These are phyloP conservation scores for Aethes cnicana DNA, from an alignment of 2,888 invertebrate genomes.

Conservation along the genomic window DNA sequence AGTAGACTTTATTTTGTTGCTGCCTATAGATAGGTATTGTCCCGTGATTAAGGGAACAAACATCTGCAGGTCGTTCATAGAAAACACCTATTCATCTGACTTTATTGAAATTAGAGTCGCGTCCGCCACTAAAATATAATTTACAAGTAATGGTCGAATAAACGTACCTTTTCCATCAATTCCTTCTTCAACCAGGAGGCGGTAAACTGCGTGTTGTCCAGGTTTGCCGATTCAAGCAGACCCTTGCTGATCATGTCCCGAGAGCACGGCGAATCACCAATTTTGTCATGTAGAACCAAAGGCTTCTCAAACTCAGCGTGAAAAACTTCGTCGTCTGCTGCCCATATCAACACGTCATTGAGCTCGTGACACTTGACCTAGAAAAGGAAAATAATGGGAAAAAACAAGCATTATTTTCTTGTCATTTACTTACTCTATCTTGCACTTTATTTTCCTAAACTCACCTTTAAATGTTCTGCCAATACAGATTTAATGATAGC, in stretches of 20 bases:
- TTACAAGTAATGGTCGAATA: no score
- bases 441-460: conserved; percentile 25
- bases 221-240: conserved; percentile 43
- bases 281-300: conserved; percentile 46
- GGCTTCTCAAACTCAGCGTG: conserved; percentile 63
- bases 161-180: conserved; percentile 65
- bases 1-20: no score
- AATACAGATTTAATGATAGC: conserved; percentile 53
- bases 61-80: no score
- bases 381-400: conserved; percentile 13
- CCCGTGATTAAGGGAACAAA: no score
- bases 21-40: no score
- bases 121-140: no score
- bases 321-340: conserved; percentile 61
- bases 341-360: conserved; percentile 62
- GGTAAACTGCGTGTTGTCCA: conserved; percentile 61
- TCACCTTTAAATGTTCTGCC: conserved; percentile 60
- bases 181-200: conserved; percentile 69
- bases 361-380: conserved; percentile 56
- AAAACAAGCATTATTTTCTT: no score
- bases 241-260: conserved; percentile 49
- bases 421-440: no score
- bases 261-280: conserved; percentile 42
- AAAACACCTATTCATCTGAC: no score
- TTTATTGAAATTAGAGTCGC: no score